These are phyloP conservation scores for Poecilia picta DNA, from an alignment of 2,797 vertebrate species.

Conservation along the genomic window DNA sequence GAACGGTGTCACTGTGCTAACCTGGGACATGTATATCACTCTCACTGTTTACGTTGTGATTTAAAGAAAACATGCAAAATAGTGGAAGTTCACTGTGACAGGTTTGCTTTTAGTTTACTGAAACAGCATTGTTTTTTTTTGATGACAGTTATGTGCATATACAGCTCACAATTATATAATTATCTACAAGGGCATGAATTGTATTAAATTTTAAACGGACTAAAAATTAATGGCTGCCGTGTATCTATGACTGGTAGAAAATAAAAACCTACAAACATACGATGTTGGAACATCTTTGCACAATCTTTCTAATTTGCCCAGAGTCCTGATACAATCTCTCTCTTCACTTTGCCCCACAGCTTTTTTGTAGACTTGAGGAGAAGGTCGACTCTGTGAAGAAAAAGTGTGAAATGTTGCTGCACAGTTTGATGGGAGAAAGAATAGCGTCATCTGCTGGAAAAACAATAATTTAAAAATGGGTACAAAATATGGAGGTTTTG, in stretches of 20 bases:
- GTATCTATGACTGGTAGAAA: slow-evolving; percentile 96
- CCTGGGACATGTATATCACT: slow-evolving; percentile 70
- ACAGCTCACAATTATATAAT: slow-evolving; percentile 84
- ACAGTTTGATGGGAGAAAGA: background rate
- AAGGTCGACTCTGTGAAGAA: background rate
- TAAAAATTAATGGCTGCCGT: slow-evolving; percentile 91
- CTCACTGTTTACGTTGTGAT: slow-evolving; percentile 72
- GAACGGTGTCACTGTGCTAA: slow-evolving; percentile 67
- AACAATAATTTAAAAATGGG: background rate
- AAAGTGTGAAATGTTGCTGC: background rate
- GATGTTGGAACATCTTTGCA: slow-evolving; percentile 12
- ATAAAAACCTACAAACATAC: slow-evolving; percentile 93
- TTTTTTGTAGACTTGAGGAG: background rate
- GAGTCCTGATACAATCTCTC: background rate
- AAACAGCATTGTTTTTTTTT: slow-evolving; percentile 95
- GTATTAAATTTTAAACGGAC: slow-evolving; percentile 86
- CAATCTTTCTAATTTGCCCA: background rate
- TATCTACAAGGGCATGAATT: slow-evolving; percentile 98
- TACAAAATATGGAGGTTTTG: too few species aligned
- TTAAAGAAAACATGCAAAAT: slow-evolving; percentile 72
- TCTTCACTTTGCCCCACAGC: background rate
- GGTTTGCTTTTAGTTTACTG: slow-evolving; percentile 91
- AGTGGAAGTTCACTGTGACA: slow-evolving; percentile 92
- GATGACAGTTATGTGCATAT: slow-evolving; percentile 89
- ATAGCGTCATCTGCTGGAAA: background rate